Conservation (phyloP, 2,797 vertebrate genomes). For the Hypotaenidia okinawae region DNA sequence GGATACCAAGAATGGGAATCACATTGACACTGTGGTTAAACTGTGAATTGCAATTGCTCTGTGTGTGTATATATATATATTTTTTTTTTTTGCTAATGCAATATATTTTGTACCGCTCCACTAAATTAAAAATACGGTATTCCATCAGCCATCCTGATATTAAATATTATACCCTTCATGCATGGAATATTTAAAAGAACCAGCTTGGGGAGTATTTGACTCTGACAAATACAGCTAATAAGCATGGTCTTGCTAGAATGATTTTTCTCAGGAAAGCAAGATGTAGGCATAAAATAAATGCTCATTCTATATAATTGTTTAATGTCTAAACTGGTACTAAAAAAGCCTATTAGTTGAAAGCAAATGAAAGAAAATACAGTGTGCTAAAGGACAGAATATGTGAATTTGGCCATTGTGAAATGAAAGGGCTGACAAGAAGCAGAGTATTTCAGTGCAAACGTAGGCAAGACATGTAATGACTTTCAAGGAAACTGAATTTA, state of each 20-base stretch:
- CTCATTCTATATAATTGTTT: not conserved
- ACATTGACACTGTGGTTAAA: not conserved
- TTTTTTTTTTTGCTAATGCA: too few species aligned
- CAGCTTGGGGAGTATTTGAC: not conserved
- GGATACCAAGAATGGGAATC: not conserved
- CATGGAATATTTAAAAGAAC: not conserved
- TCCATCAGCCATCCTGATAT: not conserved
- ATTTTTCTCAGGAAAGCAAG: not conserved
- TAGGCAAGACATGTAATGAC: not conserved
- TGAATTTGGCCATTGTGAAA: not conserved
- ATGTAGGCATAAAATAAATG: not conserved
- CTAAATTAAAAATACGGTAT: not conserved
- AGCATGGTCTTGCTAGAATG: not conserved
- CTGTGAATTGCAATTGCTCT: not conserved
- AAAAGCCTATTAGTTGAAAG: not conserved
- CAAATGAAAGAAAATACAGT: not conserved
- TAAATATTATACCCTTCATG: fast-evolving
- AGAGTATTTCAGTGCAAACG: not conserved
- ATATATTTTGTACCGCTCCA: not conserved
- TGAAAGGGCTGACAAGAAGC: not conserved
- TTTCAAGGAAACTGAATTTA: not conserved
- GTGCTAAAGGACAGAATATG: not conserved
- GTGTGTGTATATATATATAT: not conserved
- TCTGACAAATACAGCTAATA: not conserved
- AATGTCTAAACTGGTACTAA: not conserved